Conservation (phyloP, 2,888 invertebrate genomes). For the Parelbella ahira region DNA sequence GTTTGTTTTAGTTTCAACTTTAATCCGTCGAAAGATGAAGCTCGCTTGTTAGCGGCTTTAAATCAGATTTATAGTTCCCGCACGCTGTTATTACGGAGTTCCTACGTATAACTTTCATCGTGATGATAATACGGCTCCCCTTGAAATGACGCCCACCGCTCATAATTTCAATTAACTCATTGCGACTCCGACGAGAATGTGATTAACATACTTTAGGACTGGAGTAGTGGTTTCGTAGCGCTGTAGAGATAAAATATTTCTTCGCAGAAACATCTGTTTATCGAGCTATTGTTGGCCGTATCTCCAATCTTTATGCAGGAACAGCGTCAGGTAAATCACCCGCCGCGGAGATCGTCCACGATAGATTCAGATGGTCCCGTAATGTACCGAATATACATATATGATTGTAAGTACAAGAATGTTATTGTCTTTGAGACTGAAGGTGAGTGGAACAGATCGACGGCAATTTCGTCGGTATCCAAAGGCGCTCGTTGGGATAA, state of each 20-base stretch:
- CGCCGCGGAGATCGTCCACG: conserved; percentile 30
- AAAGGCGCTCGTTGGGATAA: conserved; percentile 65
- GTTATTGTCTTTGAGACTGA: conserved; percentile 44
- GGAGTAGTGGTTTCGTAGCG: too few species aligned
- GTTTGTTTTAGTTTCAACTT: conserved; percentile 72
- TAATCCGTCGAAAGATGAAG: conserved; percentile 64
- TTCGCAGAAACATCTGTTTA: conserved; percentile 37
- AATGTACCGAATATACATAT: conserved; percentile 30
- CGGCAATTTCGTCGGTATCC: conserved; percentile 49
- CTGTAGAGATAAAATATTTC: too few species aligned
- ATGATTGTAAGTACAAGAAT: conserved; percentile 33
- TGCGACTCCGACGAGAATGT: conserved; percentile 35
- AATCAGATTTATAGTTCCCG: conserved; percentile 73
- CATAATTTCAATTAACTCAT: conserved; percentile 73
- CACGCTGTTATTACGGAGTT: conserved; percentile 67
- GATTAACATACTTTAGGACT: conserved; percentile 31
- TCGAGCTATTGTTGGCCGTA: conserved; percentile 47
- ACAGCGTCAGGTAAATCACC: conserved; percentile 43
- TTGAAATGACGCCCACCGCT: conserved; percentile 51
- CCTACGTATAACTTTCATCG: conserved; percentile 50
- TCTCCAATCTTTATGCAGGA: conserved; percentile 42
- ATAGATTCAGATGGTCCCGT: conserved; percentile 40
- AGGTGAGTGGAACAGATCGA: conserved; percentile 62
- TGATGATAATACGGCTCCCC: conserved; percentile 50
- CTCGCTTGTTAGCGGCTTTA: conserved; percentile 61